Percentiles rank a stretch among this genome's conserved stretches.
Conservation (phyloP, 2,113 vertebrate genomes). For the Ceyx cyanopectus region DNA sequence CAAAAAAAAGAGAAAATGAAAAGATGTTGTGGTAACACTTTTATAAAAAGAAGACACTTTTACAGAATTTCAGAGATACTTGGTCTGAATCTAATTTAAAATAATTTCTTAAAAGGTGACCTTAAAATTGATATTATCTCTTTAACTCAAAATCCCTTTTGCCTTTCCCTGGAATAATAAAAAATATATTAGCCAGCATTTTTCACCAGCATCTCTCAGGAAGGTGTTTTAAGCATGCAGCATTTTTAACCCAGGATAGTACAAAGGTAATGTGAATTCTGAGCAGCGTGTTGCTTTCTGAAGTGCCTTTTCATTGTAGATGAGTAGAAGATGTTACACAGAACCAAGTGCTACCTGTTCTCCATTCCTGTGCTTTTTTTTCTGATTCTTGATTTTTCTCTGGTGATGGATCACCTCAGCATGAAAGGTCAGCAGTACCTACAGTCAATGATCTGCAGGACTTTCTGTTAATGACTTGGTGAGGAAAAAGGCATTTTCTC, state of each 20-base stretch:
- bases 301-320: neutral
- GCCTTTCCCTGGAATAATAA: neutral
- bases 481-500: conserved; percentile 24
- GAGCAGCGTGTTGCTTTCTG: neutral
- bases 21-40: neutral
- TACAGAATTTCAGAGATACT: neutral
- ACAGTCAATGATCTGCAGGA: neutral
- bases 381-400: neutral
- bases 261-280: neutral
- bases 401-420: neutral
- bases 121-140: neutral
- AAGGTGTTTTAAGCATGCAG: neutral
- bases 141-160: neutral
- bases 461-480: neutral
- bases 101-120: neutral
- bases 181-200: neutral
- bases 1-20: neutral
- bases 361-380: neutral
- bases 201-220: neutral
- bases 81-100: neutral
- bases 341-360: neutral
- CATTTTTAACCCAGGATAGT: neutral
- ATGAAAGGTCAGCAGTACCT: conserved; percentile 23
- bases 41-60: neutral
- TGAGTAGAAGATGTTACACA: neutral